Evolutionary conservation across 2,797 vertebrate genomes (phyloP).

Genomic region (Sebastes nivosus): DNA sequence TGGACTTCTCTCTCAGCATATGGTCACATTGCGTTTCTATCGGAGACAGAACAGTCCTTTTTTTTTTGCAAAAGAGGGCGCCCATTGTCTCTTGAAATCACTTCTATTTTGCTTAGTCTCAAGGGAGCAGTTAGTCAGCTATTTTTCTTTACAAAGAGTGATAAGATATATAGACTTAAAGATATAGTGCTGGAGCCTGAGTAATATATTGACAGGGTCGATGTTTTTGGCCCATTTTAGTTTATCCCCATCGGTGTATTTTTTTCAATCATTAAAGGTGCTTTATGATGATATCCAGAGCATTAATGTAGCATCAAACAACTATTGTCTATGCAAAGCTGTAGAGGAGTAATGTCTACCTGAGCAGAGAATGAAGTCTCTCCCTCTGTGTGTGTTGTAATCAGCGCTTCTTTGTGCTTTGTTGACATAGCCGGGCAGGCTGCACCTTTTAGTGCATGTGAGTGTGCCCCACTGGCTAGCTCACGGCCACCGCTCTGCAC

Average conservation of each 20-base stretch:
- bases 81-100: slow-evolving; percentile 4
- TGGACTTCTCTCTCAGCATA: slow-evolving; percentile 16
- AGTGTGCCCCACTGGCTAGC: too few relatives aligned
- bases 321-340: too few relatives aligned
- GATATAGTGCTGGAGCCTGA: background rate
- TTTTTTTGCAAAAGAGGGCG: slow-evolving; percentile 8
- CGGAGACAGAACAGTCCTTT: background rate
- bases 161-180: background rate
- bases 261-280: background rate
- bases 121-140: background rate
- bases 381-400: too few relatives aligned
- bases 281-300: too few relatives aligned
- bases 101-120: slow-evolving; percentile 25
- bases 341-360: too few relatives aligned
- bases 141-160: background rate
- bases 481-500: too few relatives aligned
- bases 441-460: too few relatives aligned
- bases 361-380: too few relatives aligned
- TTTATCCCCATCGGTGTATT: background rate
- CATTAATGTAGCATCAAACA: too few relatives aligned
- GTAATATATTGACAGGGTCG: background rate
- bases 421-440: too few relatives aligned
- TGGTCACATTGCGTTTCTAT: slow-evolving; percentile 16
- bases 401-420: too few relatives aligned
- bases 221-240: background rate